Conservation (phyloP, 1,140 invertebrate species). For the Philopotamus ludificatus region DNA sequence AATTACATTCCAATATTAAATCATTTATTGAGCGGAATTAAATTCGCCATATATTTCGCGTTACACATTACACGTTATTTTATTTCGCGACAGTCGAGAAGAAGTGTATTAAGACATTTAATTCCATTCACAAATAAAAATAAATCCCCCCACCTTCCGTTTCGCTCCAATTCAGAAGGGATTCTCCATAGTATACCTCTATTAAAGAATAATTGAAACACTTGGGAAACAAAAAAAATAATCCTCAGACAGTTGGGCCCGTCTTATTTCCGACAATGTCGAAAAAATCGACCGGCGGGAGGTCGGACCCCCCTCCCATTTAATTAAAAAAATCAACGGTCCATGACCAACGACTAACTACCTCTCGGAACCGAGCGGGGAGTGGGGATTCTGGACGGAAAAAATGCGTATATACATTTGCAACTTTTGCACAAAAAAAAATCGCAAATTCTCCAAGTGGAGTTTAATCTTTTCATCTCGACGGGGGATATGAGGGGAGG, state of each 20-base stretch:
- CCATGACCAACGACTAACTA: background rate
- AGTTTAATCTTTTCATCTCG: conserved; percentile 10
- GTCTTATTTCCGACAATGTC: background rate
- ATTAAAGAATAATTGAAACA: background rate
- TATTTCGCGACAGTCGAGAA: too few relatives aligned
- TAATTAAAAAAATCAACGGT: background rate
- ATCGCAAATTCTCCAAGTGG: conserved; percentile 5
- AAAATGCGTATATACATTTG: background rate
- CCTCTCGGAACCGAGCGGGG: background rate
- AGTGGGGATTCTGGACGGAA: too few relatives aligned
- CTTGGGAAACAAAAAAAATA: background rate
- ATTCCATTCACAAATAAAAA: background rate
- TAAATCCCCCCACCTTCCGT: background rate
- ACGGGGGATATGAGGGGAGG: too few relatives aligned
- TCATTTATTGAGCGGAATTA: too few relatives aligned
- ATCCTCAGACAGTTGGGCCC: background rate
- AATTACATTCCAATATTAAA: too few relatives aligned
- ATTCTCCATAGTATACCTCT: background rate
- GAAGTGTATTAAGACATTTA: background rate
- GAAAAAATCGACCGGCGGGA: background rate
- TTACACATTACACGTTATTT: too few relatives aligned
- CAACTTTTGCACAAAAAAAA: background rate
- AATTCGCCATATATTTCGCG: too few relatives aligned
- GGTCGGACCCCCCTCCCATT: background rate
- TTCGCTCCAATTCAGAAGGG: background rate